These are phyloP conservation scores for Nasonia vitripennis DNA, from an alignment of 1,140 invertebrate species.

Conservation along the genomic window DNA sequence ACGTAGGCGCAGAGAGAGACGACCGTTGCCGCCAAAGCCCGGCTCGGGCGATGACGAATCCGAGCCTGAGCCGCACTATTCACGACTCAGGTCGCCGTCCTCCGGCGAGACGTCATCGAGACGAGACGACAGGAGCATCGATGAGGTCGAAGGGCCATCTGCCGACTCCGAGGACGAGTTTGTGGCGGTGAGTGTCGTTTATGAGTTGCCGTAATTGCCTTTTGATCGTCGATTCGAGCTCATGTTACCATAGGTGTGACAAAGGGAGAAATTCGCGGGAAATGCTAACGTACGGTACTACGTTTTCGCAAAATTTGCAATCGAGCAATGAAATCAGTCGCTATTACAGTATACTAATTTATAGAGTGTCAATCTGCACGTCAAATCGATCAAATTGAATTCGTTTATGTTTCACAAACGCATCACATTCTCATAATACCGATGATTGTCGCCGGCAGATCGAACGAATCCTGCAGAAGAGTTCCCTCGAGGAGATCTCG, in stretches of 20 bases:
- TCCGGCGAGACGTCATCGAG: constrained; percentile 22
- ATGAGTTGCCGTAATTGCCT: too few relatives aligned
- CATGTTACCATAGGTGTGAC: too few relatives aligned
- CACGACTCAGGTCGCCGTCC: constrained; percentile 39
- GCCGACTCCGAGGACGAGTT: constrained; percentile 45
- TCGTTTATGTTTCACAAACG: too few relatives aligned
- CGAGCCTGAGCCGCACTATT: constrained; percentile 67
- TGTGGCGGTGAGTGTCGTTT: constrained; percentile 9
- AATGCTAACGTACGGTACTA: too few relatives aligned
- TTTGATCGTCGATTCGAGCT: too few relatives aligned
- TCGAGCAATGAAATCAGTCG: too few relatives aligned
- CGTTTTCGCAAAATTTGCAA: too few relatives aligned
- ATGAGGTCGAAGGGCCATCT: not conserved
- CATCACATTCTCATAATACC: too few relatives aligned
- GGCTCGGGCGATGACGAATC: constrained; percentile 56
- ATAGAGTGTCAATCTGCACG: too few relatives aligned
- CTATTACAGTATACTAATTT: too few relatives aligned
- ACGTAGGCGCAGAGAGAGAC: constrained; percentile 49
- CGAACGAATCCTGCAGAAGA: constrained; percentile 11
- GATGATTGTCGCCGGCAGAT: not conserved
- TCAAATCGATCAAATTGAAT: too few relatives aligned
- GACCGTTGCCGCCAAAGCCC: constrained; percentile 70
- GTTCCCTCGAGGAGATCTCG: constrained; percentile 15
- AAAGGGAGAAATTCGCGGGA: too few relatives aligned
- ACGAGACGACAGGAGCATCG: not conserved